Conservation (phyloP, 2,113 vertebrate genomes). For the Ranitomeya imitator region DNA sequence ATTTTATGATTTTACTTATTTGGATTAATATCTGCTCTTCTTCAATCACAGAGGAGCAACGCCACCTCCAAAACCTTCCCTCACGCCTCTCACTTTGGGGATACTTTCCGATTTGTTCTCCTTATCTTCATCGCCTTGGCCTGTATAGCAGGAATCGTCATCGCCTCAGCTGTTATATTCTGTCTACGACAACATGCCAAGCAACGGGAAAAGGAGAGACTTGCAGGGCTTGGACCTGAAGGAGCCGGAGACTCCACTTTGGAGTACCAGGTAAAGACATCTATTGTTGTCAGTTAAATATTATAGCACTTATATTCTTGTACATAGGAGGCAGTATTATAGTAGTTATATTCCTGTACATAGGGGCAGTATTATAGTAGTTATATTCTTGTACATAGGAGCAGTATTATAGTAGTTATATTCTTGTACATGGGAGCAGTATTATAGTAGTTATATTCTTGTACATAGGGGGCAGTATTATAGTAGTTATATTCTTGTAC, state of each 20-base stretch:
- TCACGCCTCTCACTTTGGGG: slow-evolving; percentile 71
- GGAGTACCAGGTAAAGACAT: slow-evolving; percentile 88
- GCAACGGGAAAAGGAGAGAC: slow-evolving; percentile 85
- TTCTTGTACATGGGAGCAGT: no score
- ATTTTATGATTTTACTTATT: background rate
- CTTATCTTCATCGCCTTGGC: slow-evolving; percentile 88
- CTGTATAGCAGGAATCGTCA: slow-evolving; percentile 81
- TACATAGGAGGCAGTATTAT: no score
- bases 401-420: no score
- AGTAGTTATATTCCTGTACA: no score
- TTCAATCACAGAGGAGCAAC: slow-evolving; percentile 74
- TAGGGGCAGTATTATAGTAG: no score
- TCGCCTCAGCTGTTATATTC: slow-evolving; percentile 78
- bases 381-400: no score
- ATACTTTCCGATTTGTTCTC: slow-evolving; percentile 81
- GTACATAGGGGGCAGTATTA: no score
- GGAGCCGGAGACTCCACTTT: slow-evolving; percentile 91
- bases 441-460: no score
- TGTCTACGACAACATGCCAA: slow-evolving; percentile 85
- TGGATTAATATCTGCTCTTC: background rate
- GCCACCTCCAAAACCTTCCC: slow-evolving; percentile 71
- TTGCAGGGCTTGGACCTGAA: slow-evolving; percentile 87
- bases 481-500: no score
- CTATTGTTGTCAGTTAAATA: background rate
- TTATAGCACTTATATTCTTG: background rate